Percentiles rank a stretch among this genome's conserved stretches.
Conservation (phyloP, 2,797 vertebrate species). For the Rhinophrynus dorsalis region DNA sequence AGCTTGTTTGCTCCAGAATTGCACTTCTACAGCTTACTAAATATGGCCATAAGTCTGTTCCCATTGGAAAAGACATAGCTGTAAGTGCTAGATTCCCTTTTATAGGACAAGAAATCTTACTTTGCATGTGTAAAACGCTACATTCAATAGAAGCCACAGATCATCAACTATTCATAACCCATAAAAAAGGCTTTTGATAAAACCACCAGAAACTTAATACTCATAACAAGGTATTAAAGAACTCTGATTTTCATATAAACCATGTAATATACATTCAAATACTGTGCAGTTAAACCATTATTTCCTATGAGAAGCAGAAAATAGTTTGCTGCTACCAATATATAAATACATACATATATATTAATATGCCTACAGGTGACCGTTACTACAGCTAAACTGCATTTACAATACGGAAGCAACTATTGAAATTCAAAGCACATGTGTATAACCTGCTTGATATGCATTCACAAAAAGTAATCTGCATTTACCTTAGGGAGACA, state of each 20-base stretch:
- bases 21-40: no score
- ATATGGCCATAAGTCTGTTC: no score
- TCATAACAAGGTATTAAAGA: conserved; percentile 17
- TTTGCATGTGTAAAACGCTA: not conserved
- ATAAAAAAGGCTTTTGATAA: not conserved
- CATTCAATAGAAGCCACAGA: not conserved
- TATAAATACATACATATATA: conserved; percentile 19
- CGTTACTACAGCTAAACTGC: conserved; percentile 15
- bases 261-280: conserved; percentile 6
- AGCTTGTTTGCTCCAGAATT: no score
- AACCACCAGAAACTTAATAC: not conserved
- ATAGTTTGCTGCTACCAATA: not conserved
- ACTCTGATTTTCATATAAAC: not conserved
- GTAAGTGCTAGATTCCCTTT: not conserved
- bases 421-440: conserved; percentile 27
- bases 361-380: conserved; percentile 35
- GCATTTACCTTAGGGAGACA: conserved; percentile 46
- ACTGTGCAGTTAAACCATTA: not conserved
- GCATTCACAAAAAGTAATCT: conserved; percentile 42
- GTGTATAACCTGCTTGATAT: conserved; percentile 34
- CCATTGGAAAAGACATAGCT: no score
- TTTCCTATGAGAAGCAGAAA: conserved; percentile 8
- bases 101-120: not conserved
- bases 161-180: conserved; percentile 16
- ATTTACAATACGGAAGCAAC: conserved; percentile 10